phyloP scores from a whole-genome alignment of 2,797 vertebrate species.

The Gymnopithys bicolor region DNA sequence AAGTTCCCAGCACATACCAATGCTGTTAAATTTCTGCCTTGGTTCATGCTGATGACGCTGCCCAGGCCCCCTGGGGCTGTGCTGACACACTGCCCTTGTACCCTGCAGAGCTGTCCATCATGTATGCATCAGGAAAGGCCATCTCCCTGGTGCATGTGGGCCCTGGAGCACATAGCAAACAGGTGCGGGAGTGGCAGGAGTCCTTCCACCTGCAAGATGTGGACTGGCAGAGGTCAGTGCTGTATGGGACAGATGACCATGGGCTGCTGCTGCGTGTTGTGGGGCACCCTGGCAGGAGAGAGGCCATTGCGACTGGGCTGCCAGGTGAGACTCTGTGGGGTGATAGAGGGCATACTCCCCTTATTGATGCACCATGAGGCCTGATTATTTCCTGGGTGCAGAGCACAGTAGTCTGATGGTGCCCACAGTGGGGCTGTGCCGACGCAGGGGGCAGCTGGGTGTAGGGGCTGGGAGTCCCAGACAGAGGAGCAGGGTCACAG shows the following conservation, averaged over 20 bases:
- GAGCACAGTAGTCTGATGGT: neutral
- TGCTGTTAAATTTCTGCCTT: neutral
- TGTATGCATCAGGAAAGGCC: conserved; percentile 72
- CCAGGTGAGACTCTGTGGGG: conserved; percentile 76
- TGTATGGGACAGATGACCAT: conserved; percentile 85
- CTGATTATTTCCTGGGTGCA: neutral
- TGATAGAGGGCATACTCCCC: neutral
- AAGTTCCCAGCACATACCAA: neutral
- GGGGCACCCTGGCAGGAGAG: conserved; percentile 63
- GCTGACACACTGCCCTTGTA: neutral
- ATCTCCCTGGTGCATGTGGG: conserved; percentile 81
- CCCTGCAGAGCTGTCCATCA: conserved; percentile 78
- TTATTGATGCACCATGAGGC: neutral
- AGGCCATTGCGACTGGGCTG: conserved; percentile 73
- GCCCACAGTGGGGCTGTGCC: accelerated
- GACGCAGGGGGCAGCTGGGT: neutral
- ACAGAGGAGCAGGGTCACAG: neutral
- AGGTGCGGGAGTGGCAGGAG: conserved; percentile 75
- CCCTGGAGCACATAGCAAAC: conserved; percentile 29
- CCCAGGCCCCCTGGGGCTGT: accelerated
- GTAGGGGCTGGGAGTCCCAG: neutral
- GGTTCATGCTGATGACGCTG: accelerated
- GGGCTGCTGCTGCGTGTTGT: conserved; percentile 79
- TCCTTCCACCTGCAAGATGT: conserved; percentile 84
- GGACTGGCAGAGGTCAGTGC: conserved; percentile 83